Base-by-base conservation (phyloP, 2,888 invertebrate species). In the Heliconius sara region DNA sequence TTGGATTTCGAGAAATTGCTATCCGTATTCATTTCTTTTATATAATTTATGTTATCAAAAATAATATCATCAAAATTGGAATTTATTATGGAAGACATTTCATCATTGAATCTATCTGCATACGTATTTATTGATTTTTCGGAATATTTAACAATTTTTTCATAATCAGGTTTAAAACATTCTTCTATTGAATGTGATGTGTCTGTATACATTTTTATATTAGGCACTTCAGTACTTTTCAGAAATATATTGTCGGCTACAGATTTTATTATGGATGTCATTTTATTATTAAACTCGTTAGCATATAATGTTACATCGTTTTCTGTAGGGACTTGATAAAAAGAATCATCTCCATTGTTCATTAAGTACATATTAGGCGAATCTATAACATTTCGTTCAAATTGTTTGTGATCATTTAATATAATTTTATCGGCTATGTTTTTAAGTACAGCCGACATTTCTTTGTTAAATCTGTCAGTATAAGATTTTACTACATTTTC, bases 381-480 rank as follows among this genome's bases (percentile, higher is more conserved):
- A 19, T 73, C 34, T 25, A 73, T 7, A n/a, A 34, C 2, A n/a
- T 60, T 73, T 60, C 25, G 34, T 73, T 73, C 57, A 25, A 60
- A 16, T 16, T 25, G 9, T 3, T 60, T 60, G 1, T n/a, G 10
- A 22, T 47, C 43, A 10, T 13, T 47, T 22, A 47, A 30, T 43
- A 43, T 1, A 43, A 75, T 75, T 1, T 75, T 27, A 65, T 75
- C 65, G 13, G 75, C 65, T 43, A 47, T 65, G 12, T 68, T 57
- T 43, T 63, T 68, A 16, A 79, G 60, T n/a, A 70, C n/a, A 25
- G 22, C n/a, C n/a, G 79, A 60, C 75, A 79, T 79, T 39, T 68
- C 47, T 16, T 70, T 9, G 34, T 79, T 57, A 30, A 79, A 75
- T 75, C 70, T 75, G 2, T 79, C 74, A 30, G 74, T 27, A 30